These are phyloP conservation scores for Sarcoramphus papa DNA, from an alignment of 2,797 vertebrate genomes.

Conservation along the genomic window DNA sequence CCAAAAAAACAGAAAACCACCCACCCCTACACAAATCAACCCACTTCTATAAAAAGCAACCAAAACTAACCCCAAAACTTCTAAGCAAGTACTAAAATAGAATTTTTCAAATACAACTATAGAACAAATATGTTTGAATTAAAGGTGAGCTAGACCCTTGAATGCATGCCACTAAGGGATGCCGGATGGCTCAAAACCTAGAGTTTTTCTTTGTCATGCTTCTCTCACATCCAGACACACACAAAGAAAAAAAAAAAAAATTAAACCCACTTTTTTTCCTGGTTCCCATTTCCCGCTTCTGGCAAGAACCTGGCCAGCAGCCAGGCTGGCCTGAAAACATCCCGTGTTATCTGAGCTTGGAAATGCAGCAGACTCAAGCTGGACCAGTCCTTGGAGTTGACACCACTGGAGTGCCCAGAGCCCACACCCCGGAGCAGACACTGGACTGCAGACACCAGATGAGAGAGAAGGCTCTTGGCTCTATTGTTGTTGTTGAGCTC, in stretches of 20 bases:
- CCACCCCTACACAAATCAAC: too few relatives aligned
- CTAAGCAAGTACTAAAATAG: not conserved
- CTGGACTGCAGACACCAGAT: not conserved
- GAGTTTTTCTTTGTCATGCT: not conserved
- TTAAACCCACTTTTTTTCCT: not conserved
- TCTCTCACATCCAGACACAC: not conserved
- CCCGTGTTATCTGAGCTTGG: not conserved
- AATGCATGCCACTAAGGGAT: not conserved
- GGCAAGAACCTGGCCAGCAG: not conserved
- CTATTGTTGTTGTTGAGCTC: constrained; percentile 19
- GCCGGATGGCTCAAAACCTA: not conserved
- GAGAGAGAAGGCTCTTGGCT: constrained; percentile 21
- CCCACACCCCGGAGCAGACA: not conserved
- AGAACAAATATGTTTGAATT: not conserved
- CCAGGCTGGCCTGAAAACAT: constrained; percentile 4
- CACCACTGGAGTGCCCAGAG: not conserved
- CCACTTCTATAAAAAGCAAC: not conserved
- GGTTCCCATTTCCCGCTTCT: not conserved
- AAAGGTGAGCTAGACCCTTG: not conserved
- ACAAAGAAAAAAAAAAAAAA: not conserved
- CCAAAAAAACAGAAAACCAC: not conserved
- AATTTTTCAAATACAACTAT: not conserved
- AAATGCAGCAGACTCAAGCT: not conserved
- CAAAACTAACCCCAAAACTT: not conserved
- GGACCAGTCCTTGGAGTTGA: not conserved